Conservation (phyloP, 2,888 invertebrate species). For the Meiosimyza platycephala region DNA sequence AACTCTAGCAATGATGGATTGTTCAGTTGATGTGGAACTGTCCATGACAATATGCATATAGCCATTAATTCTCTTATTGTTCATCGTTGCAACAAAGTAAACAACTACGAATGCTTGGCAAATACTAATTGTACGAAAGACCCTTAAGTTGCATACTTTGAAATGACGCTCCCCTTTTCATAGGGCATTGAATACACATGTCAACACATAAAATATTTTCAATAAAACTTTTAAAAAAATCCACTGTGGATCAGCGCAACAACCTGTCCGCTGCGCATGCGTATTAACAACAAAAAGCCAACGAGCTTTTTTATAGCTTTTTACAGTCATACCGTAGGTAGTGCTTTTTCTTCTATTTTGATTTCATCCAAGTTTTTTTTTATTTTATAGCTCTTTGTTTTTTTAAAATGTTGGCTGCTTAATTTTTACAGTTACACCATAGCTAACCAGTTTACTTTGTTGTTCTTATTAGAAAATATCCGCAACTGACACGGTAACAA, state of each 20-base stretch:
- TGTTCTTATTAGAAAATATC: conserved; percentile 1
- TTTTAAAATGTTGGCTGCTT: conserved; percentile 34
- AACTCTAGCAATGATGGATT: too few species aligned
- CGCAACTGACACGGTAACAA: too few species aligned
- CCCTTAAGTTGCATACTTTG: too few species aligned
- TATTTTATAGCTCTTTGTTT: not conserved
- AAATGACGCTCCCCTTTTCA: too few species aligned
- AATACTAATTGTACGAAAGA: too few species aligned
- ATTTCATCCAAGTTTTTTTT: too few species aligned
- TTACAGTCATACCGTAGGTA: conserved; percentile 22
- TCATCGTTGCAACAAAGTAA: too few species aligned
- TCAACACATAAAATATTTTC: conserved; percentile 12
- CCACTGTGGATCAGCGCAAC: conserved; percentile 18
- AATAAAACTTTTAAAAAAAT: conserved; percentile 37
- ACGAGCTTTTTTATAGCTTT: not conserved
- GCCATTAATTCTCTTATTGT: too few species aligned
- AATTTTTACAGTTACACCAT: not conserved
- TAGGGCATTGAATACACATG: too few species aligned
- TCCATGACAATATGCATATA: too few species aligned
- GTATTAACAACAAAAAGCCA: not conserved
- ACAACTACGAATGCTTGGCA: too few species aligned
- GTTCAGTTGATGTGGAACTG: too few species aligned
- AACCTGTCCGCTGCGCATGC: conserved; percentile 28
- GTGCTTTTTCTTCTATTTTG: conserved; percentile 6
- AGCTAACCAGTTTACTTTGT: not conserved